phyloP scores from a whole-genome alignment of 2,888 invertebrate genomes.

The Psococerastis gibbosa region DNA sequence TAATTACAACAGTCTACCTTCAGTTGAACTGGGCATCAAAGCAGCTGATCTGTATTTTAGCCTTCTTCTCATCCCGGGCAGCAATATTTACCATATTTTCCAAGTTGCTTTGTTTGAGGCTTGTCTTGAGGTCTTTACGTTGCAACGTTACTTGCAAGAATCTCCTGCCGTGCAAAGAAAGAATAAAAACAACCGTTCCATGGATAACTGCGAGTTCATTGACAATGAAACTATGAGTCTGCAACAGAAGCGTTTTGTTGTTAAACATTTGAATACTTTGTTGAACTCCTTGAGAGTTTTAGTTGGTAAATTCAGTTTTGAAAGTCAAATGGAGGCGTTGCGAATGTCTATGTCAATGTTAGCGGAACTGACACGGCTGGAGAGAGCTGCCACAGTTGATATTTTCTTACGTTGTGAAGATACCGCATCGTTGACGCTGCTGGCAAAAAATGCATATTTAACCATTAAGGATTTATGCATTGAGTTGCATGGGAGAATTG shows the following conservation, averaged over 20 bases:
- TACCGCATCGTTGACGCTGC: not conserved
- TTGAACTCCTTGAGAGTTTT: not conserved
- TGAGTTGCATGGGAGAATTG: not conserved
- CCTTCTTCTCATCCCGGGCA: conserved; percentile 1
- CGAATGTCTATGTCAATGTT: not conserved
- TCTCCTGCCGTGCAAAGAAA: not conserved
- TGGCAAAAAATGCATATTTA: conserved; percentile 5
- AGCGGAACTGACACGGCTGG: not conserved
- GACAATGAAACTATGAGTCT: not conserved
- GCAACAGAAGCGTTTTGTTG: conserved; percentile 1
- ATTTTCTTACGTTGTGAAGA: not conserved
- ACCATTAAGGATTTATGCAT: conserved; percentile 1
- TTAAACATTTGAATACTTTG: conserved; percentile 1
- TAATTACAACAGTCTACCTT: not conserved
- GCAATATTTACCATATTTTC: conserved; percentile 4
- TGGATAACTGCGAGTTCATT: not conserved
- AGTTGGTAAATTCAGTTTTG: conserved; percentile 1
- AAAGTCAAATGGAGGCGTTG: conserved; percentile 4
- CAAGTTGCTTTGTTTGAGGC: conserved; percentile 1
- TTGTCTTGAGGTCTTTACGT: conserved; percentile 1
- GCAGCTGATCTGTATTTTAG: conserved; percentile 4
- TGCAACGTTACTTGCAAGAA: not conserved
- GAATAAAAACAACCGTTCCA: not conserved
- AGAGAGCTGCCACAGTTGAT: not conserved
- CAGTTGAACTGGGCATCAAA: not conserved